Conservation (phyloP, 2,113 vertebrate genomes). For the Corythaeola cristata region DNA sequence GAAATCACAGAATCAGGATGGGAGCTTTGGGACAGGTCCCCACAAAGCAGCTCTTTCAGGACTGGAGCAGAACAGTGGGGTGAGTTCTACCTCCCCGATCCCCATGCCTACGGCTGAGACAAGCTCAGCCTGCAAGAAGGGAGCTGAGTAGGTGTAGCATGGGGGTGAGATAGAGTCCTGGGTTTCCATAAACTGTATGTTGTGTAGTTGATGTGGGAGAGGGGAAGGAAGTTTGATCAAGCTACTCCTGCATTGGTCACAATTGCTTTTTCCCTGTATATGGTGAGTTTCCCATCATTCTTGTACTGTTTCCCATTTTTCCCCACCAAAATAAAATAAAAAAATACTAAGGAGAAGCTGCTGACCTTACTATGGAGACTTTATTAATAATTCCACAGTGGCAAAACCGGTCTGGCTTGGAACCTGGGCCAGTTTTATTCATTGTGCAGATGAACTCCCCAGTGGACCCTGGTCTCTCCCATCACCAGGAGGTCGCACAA, state of each 20-base stretch:
- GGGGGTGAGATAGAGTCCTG: not conserved
- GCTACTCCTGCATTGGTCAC: not conserved
- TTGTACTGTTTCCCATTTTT: not conserved
- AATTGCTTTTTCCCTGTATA: not conserved
- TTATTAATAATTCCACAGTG: not conserved
- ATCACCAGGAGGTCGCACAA: not conserved
- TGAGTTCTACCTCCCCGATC: not conserved
- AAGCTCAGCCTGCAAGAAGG: not conserved
- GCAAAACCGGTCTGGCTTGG: not conserved
- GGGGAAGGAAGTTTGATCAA: not conserved
- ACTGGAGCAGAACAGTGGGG: not conserved
- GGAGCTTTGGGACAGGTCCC: not conserved
- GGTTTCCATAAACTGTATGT: not conserved
- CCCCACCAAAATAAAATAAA: not conserved
- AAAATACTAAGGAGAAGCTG: not conserved
- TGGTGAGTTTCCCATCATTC: not conserved
- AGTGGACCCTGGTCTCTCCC: not conserved
- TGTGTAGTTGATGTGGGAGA: not conserved
- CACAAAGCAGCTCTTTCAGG: not conserved
- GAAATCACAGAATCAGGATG: not conserved
- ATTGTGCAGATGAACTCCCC: not conserved
- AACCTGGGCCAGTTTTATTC: not conserved
- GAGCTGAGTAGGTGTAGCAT: not conserved
- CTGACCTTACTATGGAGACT: not conserved
- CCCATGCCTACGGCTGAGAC: not conserved